These are phyloP conservation scores for Pseudomyrmex concolor DNA, from an alignment of 1,140 invertebrate genomes.

Conservation along the genomic window DNA sequence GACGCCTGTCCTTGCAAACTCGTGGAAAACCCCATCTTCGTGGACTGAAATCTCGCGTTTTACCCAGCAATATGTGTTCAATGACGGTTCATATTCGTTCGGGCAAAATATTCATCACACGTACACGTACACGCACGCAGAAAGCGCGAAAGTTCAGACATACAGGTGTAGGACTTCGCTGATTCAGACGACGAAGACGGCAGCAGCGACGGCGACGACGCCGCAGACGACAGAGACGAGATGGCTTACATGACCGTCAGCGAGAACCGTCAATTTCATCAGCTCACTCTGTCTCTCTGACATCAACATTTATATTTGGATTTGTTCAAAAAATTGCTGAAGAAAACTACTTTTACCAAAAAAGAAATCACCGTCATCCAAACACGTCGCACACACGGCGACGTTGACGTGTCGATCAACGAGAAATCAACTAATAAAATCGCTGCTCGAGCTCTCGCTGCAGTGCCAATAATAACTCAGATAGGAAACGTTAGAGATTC, in stretches of 20 bases:
- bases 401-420: too few relatives aligned
- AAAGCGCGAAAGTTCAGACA: not conserved
- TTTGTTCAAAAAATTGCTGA: too few relatives aligned
- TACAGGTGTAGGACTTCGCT: not conserved
- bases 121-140: not conserved
- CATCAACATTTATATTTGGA: conserved; percentile 78
- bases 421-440: too few relatives aligned
- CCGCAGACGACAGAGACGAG: not conserved
- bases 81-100: conserved; percentile 18
- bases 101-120: not conserved
- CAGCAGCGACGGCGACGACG: not conserved
- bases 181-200: not conserved
- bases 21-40: conserved; percentile 93
- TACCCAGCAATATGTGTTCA: not conserved
- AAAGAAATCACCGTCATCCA: too few relatives aligned
- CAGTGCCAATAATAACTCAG: too few relatives aligned
- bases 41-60: not conserved
- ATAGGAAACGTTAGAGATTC: too few relatives aligned
- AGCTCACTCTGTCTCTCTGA: conserved; percentile 57
- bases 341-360: too few relatives aligned
- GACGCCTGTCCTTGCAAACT: conserved; percentile 92
- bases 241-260: conserved; percentile 37
- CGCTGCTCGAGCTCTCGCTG: too few relatives aligned
- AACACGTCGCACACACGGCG: too few relatives aligned
- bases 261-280: conserved; percentile 18